phyloP scores from a whole-genome alignment of 2,113 vertebrate species.

The Colistium nudipinnis region DNA sequence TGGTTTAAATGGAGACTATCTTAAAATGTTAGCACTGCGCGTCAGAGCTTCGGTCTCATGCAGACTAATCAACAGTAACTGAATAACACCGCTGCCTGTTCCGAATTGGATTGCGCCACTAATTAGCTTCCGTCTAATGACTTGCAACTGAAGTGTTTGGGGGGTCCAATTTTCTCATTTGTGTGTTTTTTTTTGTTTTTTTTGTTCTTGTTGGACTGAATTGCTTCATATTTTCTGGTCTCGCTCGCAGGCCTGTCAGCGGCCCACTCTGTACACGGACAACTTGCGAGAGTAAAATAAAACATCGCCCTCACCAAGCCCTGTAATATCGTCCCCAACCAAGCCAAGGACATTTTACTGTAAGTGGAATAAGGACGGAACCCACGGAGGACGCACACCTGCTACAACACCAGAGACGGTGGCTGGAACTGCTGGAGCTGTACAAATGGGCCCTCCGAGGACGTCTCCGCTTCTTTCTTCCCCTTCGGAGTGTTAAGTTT shows the following conservation, averaged over 20 bases:
- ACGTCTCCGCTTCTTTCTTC: constrained; percentile 61
- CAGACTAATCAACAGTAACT: constrained; percentile 45
- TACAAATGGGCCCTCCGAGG: constrained; percentile 72
- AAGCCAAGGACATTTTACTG: background rate
- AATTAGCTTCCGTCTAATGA: constrained; percentile 56
- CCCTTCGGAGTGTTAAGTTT: constrained; percentile 69
- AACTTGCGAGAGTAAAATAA: constrained; percentile 51
- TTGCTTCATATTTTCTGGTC: constrained; percentile 39
- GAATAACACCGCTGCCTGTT: constrained; percentile 16
- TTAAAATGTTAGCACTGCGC: no score
- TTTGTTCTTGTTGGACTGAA: constrained; percentile 23
- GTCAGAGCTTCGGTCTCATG: constrained; percentile 15
- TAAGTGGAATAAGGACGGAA: constrained; percentile 50
- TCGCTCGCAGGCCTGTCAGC: constrained; percentile 14
- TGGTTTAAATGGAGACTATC: no score
- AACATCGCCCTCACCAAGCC: constrained; percentile 27
- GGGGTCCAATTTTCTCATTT: constrained; percentile 19
- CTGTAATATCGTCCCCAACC: constrained; percentile 7
- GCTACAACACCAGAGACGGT: constrained; percentile 44
- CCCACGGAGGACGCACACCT: constrained; percentile 61
- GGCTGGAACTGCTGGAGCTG: constrained; percentile 67
- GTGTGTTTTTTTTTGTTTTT: no score
- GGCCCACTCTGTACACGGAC: constrained; percentile 27
- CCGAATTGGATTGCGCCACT: constrained; percentile 35
- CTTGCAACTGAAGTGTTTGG: constrained; percentile 42